A percentile compares a stretch with the other conserved stretches of the same genome.
Conservation (phyloP, 2,797 vertebrate species). For the Sebastolobus altivelis region DNA sequence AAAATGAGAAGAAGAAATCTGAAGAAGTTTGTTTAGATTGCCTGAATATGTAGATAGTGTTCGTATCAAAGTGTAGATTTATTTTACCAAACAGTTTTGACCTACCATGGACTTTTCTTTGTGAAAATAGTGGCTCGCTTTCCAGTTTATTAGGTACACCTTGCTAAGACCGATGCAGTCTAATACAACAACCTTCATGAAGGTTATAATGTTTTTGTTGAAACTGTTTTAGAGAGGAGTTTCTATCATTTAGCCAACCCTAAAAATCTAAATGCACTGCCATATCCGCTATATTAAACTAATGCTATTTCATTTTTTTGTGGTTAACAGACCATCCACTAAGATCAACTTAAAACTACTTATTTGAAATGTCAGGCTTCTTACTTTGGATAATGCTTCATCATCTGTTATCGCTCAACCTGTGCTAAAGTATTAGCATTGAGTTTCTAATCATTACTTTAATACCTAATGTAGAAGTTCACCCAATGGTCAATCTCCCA, state of each 20-base stretch:
- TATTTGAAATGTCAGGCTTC: constrained; percentile 6
- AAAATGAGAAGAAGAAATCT: background rate
- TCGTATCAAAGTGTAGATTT: too few relatives aligned
- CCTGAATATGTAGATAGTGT: background rate
- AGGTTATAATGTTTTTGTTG: too few relatives aligned
- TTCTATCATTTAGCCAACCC: background rate
- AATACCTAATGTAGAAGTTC: constrained; percentile 21
- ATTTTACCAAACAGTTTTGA: too few relatives aligned
- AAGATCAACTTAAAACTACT: background rate
- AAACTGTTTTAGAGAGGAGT: background rate
- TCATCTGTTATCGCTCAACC: constrained; percentile 5
- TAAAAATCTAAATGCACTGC: background rate
- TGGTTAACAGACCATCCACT: background rate
- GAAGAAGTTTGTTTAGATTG: background rate
- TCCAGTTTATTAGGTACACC: too few relatives aligned
- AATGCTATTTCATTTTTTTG: background rate
- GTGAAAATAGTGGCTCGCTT: too few relatives aligned
- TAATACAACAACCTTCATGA: too few relatives aligned
- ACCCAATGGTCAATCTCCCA: background rate
- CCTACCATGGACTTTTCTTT: too few relatives aligned
- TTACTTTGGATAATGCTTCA: background rate
- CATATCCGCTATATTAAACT: background rate
- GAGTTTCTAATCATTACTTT: constrained; percentile 21
- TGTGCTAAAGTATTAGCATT: constrained; percentile 6
- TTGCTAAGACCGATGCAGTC: too few relatives aligned